Evolutionary conservation across 2,113 vertebrate species (phyloP), one percentile per base, ranked within the genome.

Genomic region (Gadus macrocephalus): DNA sequence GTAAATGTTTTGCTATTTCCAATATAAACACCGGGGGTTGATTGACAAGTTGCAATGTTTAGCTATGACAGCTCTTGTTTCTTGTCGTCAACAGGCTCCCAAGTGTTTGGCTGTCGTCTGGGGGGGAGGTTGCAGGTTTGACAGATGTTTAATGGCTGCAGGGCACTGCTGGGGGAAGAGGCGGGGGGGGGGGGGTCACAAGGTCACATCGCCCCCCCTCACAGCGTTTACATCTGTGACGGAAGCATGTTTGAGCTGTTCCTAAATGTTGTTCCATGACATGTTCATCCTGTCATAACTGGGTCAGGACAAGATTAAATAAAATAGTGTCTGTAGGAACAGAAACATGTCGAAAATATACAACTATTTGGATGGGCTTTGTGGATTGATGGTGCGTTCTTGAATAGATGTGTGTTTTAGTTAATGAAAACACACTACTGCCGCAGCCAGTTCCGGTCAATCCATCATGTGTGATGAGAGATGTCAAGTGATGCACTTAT

Each of bases 1-100:
- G 61, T 28, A 61, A 58, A 6, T 58, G 55, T 58, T 58, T 58
- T n/a, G 78, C 66, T 69, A 74, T 75, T 85, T 83, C 68, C 62
- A 67, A 78, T 80, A 78, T 85, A 85, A 85, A 85, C 81, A 84
- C 78, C 66, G 61, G 19, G 64, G 49, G 64, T 59, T 85, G 88
- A 90, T 74, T 89, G 89, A 72, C 89, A 84, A 74, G 78, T 82
- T 80, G 79, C 35, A 79, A 81, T 88, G 82, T 88, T 83, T 66
- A 64, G 53, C 20, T 75, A 76, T 87, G 88, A 86, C 89, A 88
- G 81, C 80, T 75, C 76, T 68, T 86, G 81, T 89, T 86, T 86
- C 82, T 85, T 83, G 69, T 66, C 74, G 75, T 81, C 71, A 74
- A 82, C 81, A 53, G 80, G 80, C 85, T 14, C 78, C 84, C 85